Percentiles rank a stretch among this genome's conserved stretches.
phyloP scores from a whole-genome alignment of 1,140 invertebrate genomes.

The Tribolium madens region DNA sequence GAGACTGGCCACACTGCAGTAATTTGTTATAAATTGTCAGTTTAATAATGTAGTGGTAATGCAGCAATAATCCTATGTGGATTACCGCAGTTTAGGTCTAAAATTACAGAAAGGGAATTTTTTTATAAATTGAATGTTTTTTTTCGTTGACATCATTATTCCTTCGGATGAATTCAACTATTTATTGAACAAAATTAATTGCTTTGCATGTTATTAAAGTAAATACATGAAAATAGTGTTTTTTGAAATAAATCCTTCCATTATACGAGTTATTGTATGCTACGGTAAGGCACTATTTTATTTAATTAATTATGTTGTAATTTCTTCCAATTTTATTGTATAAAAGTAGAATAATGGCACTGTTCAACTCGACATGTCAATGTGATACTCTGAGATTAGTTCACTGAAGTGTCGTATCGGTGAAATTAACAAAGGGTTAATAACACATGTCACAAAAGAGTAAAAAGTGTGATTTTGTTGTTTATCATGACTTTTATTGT shows the following conservation, averaged over 20 bases:
- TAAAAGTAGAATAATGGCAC: background rate
- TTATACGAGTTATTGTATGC: too few relatives aligned
- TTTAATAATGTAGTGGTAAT: background rate
- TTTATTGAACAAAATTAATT: too few relatives aligned
- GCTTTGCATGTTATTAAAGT: too few relatives aligned
- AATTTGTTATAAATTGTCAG: constrained; percentile 28
- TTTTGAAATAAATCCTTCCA: too few relatives aligned
- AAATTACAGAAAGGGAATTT: too few relatives aligned
- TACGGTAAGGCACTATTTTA: background rate
- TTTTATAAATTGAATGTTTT: background rate
- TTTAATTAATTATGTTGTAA: background rate
- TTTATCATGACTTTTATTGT: background rate
- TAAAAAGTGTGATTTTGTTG: background rate
- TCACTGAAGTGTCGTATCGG: background rate
- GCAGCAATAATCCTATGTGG: background rate
- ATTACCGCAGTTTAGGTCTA: background rate
- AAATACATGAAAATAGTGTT: too few relatives aligned
- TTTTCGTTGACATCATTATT: too few relatives aligned
- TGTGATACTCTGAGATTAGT: background rate
- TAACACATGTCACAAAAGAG: background rate
- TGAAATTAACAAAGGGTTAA: background rate
- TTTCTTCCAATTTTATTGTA: background rate
- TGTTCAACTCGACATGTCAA: background rate
- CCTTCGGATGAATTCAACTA: too few relatives aligned
- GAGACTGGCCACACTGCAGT: background rate